Evolutionary conservation across 2,888 invertebrate genomes (phyloP).

Genomic region (Trachelus troglodyta): DNA sequence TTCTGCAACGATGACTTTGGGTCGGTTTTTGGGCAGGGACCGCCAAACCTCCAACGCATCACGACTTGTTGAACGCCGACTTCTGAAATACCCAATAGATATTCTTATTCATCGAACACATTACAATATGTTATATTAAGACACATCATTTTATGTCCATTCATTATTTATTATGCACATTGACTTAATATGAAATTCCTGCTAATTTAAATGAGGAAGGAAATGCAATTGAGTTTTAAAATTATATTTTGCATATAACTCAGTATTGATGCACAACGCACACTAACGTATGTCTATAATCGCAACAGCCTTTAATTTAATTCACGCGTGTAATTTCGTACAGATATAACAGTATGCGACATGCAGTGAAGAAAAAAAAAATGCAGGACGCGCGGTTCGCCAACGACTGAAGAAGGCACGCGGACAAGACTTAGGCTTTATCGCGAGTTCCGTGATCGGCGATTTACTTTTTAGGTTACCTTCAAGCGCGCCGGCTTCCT

Average conservation of each 20-base stretch:
- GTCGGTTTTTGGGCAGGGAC: conserved; percentile 60
- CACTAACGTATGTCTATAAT: not conserved
- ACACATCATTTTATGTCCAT: not conserved
- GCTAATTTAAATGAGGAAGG: not conserved
- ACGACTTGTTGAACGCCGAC: conserved; percentile 57
- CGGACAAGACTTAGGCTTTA: not conserved
- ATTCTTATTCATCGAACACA: conserved; percentile 7
- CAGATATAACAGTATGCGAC: not conserved
- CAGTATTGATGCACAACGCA: not conserved
- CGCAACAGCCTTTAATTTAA: not conserved
- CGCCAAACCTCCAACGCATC: conserved; percentile 64
- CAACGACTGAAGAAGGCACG: not conserved
- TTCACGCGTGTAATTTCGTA: not conserved
- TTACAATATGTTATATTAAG: conserved; percentile 13
- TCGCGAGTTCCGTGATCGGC: conserved; percentile 3
- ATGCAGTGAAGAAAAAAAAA: not conserved
- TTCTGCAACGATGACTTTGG: conserved; percentile 54
- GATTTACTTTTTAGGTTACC: conserved; percentile 61
- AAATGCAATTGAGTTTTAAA: not conserved
- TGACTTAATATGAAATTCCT: not conserved
- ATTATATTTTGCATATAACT: not conserved
- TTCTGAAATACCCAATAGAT: conserved; percentile 44
- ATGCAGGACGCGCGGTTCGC: not conserved
- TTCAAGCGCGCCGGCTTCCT: conserved; percentile 62
- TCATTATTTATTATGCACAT: not conserved